Evolutionary conservation across 2,113 vertebrate species (phyloP).

Genomic region (Notiomystis cincta): DNA sequence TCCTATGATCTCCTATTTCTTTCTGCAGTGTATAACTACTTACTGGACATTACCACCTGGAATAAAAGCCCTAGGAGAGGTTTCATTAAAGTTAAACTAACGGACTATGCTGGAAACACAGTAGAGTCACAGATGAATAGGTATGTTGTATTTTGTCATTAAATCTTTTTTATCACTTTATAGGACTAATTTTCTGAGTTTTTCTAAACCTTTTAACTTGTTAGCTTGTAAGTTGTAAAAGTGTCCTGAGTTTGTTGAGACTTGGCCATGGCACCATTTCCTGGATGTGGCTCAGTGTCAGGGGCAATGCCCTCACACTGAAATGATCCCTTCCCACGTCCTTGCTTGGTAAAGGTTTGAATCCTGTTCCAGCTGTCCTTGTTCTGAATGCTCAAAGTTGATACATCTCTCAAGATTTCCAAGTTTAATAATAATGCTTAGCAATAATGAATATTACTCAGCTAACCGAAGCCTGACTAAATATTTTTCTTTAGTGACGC

Average conservation of each 20-base stretch:
- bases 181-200: not conserved
- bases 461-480: not conserved
- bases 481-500: slow-evolving; percentile 70
- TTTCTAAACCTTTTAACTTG: not conserved
- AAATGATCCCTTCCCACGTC: not conserved
- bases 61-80: slow-evolving; percentile 74
- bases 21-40: slow-evolving; percentile 76
- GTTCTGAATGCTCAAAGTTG: not conserved
- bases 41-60: slow-evolving; percentile 81
- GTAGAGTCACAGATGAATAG: slow-evolving; percentile 74
- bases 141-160: slow-evolving; percentile 66
- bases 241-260: not conserved
- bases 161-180: not conserved
- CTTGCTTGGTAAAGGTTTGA: not conserved
- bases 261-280: not conserved
- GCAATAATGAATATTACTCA: not conserved
- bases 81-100: slow-evolving; percentile 78
- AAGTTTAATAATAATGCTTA: not conserved
- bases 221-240: not conserved
- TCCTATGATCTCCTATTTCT: not conserved
- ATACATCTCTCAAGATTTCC: not conserved
- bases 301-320: not conserved
- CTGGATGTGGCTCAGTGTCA: not conserved
- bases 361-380: not conserved
- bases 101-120: slow-evolving; percentile 40